Base-by-base conservation (phyloP, 2,888 invertebrate genomes). In the Eledona agricola region DNA sequence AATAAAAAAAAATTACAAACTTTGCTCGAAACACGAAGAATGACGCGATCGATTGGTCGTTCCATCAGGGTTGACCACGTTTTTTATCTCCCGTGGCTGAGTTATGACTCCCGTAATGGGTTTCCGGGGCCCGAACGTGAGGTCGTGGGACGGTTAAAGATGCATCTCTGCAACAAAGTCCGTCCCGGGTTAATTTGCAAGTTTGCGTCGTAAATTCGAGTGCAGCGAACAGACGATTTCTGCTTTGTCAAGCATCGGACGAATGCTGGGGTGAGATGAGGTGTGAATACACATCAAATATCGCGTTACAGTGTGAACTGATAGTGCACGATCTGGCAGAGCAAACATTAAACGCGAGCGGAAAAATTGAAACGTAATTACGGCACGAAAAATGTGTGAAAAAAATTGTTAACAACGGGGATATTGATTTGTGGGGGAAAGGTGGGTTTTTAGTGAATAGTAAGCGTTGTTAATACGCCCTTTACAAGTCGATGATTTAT, bases 281-380 rank as follows among this genome's bases (percentile, higher is more conserved):
- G 19, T 40, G 40, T 40, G 40, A 40, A 28, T 40, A 40, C 40
- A 40, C 35, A 35, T 20, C 55, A 52, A 49, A 37, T 46, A 45
- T 51, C 40, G 25, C 45, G 47, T 51, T 62, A 13, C 50, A 51
- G 50, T 58, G 62, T 63, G 63, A 61, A 35, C 61, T 60, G 46
- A 63, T 59, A 38, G 64, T 64, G 53, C 66, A 68, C 58, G 62
- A 60, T 32, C 60, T 58, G 50, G 29, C 12, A 37, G 29, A 9
- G 19, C 47, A 37, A 50, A 50, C 31, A 25, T 32, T 43, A 43
- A 43, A 16, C 25, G 9, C 4, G 19, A 4, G 19, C 4, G 5
- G 19, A 19, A 5, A 5, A 19, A n/a, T n/a, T n/a, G n/a, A n/a
- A n/a, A n/a, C n/a, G n/a, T n/a, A n/a, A n/a, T n/a, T n/a, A n/a